Evolutionary conservation across 2,797 vertebrate genomes (phyloP).

Genomic region (Anisognathus igniventris): DNA sequence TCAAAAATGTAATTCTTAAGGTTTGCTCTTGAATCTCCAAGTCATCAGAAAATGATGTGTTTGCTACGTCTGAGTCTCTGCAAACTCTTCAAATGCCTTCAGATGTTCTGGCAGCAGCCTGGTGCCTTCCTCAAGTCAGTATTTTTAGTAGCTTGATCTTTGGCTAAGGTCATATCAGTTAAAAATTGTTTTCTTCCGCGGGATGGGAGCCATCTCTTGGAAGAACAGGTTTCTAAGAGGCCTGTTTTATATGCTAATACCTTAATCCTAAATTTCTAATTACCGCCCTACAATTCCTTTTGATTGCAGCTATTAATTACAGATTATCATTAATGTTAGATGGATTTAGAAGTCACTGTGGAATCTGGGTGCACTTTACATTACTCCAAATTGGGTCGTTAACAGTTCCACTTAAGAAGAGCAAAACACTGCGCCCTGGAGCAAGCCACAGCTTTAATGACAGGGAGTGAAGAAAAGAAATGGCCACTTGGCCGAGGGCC

Average conservation of each 20-base stretch:
- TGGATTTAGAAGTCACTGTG: conserved; percentile 20
- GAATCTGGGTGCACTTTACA: conserved; percentile 31
- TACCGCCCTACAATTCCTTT: conserved; percentile 10
- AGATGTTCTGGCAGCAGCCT: background rate
- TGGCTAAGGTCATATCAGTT: background rate
- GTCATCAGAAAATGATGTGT: background rate
- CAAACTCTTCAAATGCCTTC: background rate
- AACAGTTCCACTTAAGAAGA: conserved; percentile 64
- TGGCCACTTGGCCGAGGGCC: conserved; percentile 9
- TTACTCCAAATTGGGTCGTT: conserved; percentile 50
- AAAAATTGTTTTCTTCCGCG: background rate
- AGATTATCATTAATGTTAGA: conserved; percentile 39
- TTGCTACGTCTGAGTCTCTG: fast-evolving
- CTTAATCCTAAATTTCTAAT: conserved; percentile 54
- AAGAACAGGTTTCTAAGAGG: conserved; percentile 1
- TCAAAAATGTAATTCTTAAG: background rate
- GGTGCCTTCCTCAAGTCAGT: background rate
- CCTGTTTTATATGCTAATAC: background rate
- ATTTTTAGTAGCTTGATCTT: conserved; percentile 24
- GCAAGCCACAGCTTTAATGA: conserved; percentile 49
- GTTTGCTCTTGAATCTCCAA: background rate
- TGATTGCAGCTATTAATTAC: conserved; percentile 46
- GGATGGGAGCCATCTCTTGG: background rate
- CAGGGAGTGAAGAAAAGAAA: conserved; percentile 25
- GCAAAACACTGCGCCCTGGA: conserved; percentile 34